phyloP scores from a whole-genome alignment of 2,888 invertebrate species.

The Byasa hedistus region DNA sequence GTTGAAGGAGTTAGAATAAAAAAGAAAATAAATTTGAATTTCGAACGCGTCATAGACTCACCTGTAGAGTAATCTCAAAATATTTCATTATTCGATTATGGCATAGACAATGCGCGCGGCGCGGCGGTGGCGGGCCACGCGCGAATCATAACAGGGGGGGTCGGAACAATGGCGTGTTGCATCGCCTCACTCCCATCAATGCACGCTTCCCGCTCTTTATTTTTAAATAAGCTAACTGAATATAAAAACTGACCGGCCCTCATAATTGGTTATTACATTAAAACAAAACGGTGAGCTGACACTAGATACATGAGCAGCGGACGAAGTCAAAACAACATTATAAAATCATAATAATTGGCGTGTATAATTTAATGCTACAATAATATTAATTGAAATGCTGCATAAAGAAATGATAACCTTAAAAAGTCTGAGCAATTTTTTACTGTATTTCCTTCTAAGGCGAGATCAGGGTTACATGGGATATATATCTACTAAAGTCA shows the following conservation, averaged over 20 bases:
- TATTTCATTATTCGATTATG: slow-evolving; percentile 19
- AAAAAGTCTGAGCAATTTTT: too few relatives aligned
- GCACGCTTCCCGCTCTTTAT: slow-evolving; percentile 21
- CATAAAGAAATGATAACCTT: too few relatives aligned
- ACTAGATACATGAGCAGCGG: background rate
- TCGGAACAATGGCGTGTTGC: slow-evolving; percentile 19
- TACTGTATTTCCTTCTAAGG: too few relatives aligned
- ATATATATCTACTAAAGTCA: too few relatives aligned
- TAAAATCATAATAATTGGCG: background rate
- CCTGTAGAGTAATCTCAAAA: slow-evolving; percentile 10
- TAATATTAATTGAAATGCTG: background rate
- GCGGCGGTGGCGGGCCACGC: slow-evolving; percentile 5
- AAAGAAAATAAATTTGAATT: background rate
- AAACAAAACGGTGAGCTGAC: slow-evolving; percentile 15
- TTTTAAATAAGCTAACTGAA: slow-evolving; percentile 24
- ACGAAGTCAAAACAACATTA: slow-evolving; percentile 14
- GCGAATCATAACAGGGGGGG: slow-evolving; percentile 28
- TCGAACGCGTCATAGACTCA: background rate
- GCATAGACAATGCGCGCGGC: slow-evolving; percentile 23
- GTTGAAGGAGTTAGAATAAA: background rate
- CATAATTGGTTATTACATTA: slow-evolving; percentile 19
- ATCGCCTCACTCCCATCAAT: slow-evolving; percentile 13
- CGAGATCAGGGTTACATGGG: too few relatives aligned
- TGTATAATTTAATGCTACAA: background rate
- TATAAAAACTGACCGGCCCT: slow-evolving; percentile 23